Conservation (phyloP, 2,797 vertebrate genomes). For the Sciurus vulgaris region DNA sequence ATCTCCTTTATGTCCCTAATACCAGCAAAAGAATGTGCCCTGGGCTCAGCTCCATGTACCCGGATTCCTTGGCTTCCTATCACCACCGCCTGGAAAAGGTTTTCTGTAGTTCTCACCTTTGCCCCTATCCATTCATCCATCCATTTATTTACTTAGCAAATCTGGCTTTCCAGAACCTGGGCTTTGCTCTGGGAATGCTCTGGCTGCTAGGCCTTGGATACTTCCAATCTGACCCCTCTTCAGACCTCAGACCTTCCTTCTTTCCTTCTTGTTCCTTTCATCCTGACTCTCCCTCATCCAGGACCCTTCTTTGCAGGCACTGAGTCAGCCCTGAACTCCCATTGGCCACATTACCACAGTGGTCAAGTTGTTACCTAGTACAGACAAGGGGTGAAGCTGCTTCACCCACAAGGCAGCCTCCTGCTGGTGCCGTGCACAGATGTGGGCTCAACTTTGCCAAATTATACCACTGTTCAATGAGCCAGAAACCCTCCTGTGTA, state of each 20-base stretch:
- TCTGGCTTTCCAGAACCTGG: background rate
- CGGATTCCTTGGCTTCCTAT: background rate
- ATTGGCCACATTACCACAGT: background rate
- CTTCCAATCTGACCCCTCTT: background rate
- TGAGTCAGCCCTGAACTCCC: slow-evolving; percentile 31
- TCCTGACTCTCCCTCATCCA: background rate
- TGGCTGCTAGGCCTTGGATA: background rate
- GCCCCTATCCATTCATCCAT: background rate
- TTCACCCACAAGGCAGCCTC: background rate
- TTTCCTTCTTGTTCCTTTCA: background rate
- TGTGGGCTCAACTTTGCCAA: background rate
- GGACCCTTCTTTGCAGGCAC: background rate
- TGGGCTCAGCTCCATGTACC: background rate
- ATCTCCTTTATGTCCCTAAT: background rate
- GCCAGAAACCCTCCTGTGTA: background rate
- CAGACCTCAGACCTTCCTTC: background rate
- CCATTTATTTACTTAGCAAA: slow-evolving; percentile 54
- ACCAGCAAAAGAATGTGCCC: slow-evolving; percentile 34
- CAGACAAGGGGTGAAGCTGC: background rate
- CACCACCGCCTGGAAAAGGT: background rate
- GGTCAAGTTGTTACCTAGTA: background rate
- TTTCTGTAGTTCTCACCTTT: slow-evolving; percentile 57
- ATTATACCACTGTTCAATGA: background rate
- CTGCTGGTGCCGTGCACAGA: background rate
- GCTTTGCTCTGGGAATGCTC: background rate